Evolutionary conservation across 2,797 vertebrate genomes (phyloP).

Genomic region (Graptemys geographica): DNA sequence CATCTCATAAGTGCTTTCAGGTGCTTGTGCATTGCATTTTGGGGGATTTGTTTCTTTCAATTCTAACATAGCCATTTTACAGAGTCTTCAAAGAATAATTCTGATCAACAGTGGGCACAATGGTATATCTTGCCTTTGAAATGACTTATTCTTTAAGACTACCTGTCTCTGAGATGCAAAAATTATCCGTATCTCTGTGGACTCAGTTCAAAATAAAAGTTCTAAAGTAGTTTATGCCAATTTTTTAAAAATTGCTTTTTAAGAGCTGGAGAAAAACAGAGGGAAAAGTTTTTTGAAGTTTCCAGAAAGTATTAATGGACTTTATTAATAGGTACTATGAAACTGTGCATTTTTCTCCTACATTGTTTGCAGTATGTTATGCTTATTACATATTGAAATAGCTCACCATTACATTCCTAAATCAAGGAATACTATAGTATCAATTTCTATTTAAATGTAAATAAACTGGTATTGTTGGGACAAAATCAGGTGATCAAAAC

Average conservation of each 20-base stretch:
- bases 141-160: slow-evolving; percentile 32
- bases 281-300: background rate
- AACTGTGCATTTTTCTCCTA: background rate
- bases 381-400: background rate
- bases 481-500: background rate
- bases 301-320: background rate
- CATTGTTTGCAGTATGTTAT: background rate
- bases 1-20: slow-evolving; percentile 34
- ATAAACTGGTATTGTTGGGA: background rate
- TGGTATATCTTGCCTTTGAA: slow-evolving; percentile 27
- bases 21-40: slow-evolving; percentile 30
- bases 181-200: slow-evolving; percentile 36
- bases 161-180: background rate
- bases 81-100: slow-evolving; percentile 57
- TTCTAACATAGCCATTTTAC: slow-evolving; percentile 44
- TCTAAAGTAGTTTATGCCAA: slow-evolving; percentile 31
- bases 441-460: background rate
- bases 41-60: slow-evolving; percentile 42
- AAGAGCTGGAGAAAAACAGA: slow-evolving; percentile 13
- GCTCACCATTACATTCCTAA: background rate
- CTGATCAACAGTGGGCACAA: slow-evolving; percentile 26
- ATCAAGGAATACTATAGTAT: background rate
- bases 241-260: background rate
- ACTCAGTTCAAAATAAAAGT: slow-evolving; percentile 47
- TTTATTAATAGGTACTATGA: background rate